Percentiles rank a stretch among this genome's conserved stretches.
Evolutionary conservation across 1,140 invertebrate genomes (phyloP).

Genomic region (Zophobas morio): DNA sequence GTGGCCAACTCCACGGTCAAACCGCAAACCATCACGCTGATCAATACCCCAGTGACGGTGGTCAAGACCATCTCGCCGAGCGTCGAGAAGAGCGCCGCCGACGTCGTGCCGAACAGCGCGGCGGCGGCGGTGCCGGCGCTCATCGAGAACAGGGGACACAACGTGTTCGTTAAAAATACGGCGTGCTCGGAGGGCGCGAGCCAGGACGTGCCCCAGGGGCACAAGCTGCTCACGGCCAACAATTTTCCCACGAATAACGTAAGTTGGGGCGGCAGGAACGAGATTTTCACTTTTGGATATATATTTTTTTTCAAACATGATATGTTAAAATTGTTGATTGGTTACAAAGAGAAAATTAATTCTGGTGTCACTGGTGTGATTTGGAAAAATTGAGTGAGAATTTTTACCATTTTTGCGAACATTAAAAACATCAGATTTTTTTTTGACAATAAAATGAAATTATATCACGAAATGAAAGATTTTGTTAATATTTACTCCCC

Average conservation of each 20-base stretch:
- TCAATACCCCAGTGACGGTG: constrained; percentile 63
- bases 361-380: no score
- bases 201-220: constrained; percentile 60
- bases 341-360: no score
- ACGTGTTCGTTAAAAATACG: constrained; percentile 66
- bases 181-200: constrained; percentile 44
- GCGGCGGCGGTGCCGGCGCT: constrained; percentile 47
- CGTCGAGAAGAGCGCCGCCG: constrained; percentile 50
- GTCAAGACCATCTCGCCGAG: constrained; percentile 59
- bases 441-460: no score
- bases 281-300: no score
- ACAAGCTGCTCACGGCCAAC: constrained; percentile 64
- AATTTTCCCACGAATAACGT: constrained; percentile 64
- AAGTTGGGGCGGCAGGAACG: constrained; percentile 47
- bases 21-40: constrained; percentile 63
- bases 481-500: no score
- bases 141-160: constrained; percentile 62
- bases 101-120: constrained; percentile 12
- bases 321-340: no score
- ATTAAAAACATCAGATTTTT: no score
- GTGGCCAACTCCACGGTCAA: constrained; percentile 58
- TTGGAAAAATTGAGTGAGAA: no score
- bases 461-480: no score
- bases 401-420: no score
- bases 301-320: no score